Conservation (phyloP, 37 sponge, comb jelly and placozoan species). For the Aplysina aerophoba region DNA sequence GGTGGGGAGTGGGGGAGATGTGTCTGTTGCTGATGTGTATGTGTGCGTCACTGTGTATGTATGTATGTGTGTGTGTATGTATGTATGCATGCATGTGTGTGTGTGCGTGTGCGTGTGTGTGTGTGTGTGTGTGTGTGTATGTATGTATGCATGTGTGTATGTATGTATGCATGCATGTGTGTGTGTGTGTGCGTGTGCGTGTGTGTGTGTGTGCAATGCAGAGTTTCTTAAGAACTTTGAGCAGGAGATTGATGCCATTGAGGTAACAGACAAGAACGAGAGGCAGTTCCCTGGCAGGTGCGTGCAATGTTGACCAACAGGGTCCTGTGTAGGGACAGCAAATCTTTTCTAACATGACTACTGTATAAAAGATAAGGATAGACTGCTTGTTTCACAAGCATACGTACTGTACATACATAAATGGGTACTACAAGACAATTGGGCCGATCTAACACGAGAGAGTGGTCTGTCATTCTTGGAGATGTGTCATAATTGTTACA, state of each 20-base stretch:
- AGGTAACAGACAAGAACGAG: conserved; percentile 29
- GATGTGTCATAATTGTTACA: too few relatives aligned
- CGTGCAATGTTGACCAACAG: too few relatives aligned
- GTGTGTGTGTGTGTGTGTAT: conserved; percentile 49
- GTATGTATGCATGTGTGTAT: conserved; percentile 24
- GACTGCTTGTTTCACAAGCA: too few relatives aligned
- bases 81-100: conserved; percentile 31
- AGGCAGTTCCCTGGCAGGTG: neutral
- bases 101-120: conserved; percentile 46
- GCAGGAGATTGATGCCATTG: conserved; percentile 34
- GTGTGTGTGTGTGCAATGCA: conserved; percentile 15
- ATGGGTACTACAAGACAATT: too few relatives aligned
- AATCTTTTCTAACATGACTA: too few relatives aligned
- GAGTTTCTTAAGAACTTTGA: conserved; percentile 59
- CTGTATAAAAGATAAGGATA: too few relatives aligned
- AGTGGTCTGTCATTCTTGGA: too few relatives aligned
- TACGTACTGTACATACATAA: too few relatives aligned
- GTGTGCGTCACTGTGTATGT: conserved; percentile 29
- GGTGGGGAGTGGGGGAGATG: too few relatives aligned
- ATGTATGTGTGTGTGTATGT: conserved; percentile 13
- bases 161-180: conserved; percentile 9
- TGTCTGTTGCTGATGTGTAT: too few relatives aligned
- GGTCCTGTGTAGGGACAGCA: too few relatives aligned
- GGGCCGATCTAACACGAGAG: too few relatives aligned
- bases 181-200: neutral